These are phyloP conservation scores for Boloria selene DNA, from an alignment of 2,888 invertebrate genomes.

Conservation along the genomic window DNA sequence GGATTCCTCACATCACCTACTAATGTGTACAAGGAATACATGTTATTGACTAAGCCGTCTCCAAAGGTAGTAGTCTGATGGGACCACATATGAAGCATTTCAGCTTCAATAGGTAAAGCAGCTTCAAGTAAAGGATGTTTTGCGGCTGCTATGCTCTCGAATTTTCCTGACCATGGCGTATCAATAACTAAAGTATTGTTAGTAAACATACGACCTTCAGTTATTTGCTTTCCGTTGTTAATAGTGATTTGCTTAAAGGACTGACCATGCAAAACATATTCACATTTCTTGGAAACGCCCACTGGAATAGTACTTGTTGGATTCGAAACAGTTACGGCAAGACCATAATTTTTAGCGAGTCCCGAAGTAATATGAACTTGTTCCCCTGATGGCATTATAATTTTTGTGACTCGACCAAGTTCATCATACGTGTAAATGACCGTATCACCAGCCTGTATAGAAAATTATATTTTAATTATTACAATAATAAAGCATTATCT, in stretches of 20 bases:
- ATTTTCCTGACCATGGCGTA: conserved; percentile 88
- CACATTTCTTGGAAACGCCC: conserved; percentile 80
- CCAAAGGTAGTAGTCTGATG: conserved; percentile 91
- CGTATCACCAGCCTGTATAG: conserved; percentile 89
- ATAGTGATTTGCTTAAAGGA: conserved; percentile 86
- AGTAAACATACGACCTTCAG: conserved; percentile 88
- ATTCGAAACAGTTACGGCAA: conserved; percentile 87
- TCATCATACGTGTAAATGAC: conserved; percentile 96
- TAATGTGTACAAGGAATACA: conserved; percentile 91
- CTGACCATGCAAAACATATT: conserved; percentile 84
- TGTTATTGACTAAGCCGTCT: conserved; percentile 87
- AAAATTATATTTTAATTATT: conserved; percentile 18
- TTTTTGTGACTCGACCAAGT: conserved; percentile 92
- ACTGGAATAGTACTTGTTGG: conserved; percentile 79
- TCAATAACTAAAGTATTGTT: conserved; percentile 90
- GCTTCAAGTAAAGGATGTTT: conserved; percentile 92
- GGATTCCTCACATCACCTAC: conserved; percentile 93
- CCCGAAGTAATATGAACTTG: conserved; percentile 90
- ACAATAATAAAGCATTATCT: conserved; percentile 18
- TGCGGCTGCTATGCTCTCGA: conserved; percentile 89
- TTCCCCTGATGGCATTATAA: conserved; percentile 96
- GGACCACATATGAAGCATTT: conserved; percentile 95
- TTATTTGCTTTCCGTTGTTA: conserved; percentile 87
- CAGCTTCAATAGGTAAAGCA: conserved; percentile 92
- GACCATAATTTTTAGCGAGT: conserved; percentile 88